These are phyloP conservation scores for Theropithecus gelada DNA, from an alignment of 2,113 vertebrate genomes.

Conservation along the genomic window DNA sequence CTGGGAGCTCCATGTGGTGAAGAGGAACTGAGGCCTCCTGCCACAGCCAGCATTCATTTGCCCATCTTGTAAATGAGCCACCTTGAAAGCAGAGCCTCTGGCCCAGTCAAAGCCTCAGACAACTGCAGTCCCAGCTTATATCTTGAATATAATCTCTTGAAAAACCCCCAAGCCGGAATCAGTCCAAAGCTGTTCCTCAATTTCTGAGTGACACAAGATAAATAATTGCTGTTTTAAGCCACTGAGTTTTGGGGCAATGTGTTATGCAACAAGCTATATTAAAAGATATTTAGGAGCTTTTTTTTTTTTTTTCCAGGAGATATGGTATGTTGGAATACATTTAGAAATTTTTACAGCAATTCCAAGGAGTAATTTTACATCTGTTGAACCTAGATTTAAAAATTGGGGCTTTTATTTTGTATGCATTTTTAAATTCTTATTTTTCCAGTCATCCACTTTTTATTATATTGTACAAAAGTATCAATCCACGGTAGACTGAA, in stretches of 20 bases:
- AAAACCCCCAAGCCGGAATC: background rate
- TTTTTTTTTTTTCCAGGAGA: background rate
- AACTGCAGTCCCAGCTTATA: background rate
- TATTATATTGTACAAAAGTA: slow-evolving; percentile 25
- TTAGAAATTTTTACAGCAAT: background rate
- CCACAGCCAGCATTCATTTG: background rate
- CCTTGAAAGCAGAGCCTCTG: background rate
- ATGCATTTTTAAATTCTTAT: background rate
- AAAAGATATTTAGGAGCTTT: slow-evolving; percentile 11
- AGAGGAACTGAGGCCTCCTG: background rate
- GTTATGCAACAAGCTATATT: background rate
- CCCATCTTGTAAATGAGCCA: background rate
- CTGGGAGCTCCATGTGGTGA: background rate
- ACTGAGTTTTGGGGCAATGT: background rate
- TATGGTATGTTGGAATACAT: background rate
- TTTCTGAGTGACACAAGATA: background rate
- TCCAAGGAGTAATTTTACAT: slow-evolving; percentile 3
- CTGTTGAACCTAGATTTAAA: background rate
- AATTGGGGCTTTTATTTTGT: slow-evolving; percentile 10
- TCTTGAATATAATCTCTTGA: background rate
- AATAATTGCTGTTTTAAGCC: background rate
- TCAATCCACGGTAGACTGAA: background rate
- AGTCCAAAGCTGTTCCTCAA: background rate
- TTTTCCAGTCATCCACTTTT: background rate
- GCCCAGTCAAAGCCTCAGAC: background rate